A percentile compares a stretch with the other conserved stretches of the same genome.
These are phyloP conservation scores for Zhengitettix transpicula DNA, from an alignment of 2,888 invertebrate species.

Conservation along the genomic window DNA sequence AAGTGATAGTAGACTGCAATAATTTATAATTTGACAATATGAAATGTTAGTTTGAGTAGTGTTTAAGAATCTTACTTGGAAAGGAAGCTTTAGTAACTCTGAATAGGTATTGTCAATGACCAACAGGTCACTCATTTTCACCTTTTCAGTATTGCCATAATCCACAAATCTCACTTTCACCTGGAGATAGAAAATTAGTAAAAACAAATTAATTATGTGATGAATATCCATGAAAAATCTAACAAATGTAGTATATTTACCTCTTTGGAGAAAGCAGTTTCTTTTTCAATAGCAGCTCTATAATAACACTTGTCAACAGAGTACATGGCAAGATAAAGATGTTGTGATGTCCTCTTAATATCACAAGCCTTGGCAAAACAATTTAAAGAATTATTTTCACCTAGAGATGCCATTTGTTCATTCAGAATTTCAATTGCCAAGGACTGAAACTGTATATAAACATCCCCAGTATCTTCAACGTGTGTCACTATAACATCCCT, in stretches of 20 bases:
- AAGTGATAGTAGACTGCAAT: no score
- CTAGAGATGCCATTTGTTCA: conserved; percentile 19
- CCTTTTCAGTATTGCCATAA: conserved; percentile 30
- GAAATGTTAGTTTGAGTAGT: no score
- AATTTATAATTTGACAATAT: no score
- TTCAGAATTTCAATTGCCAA: conserved; percentile 21
- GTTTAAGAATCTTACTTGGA: no score
- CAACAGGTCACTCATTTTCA: conserved; percentile 17
- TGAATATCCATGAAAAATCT: not conserved
- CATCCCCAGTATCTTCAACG: conserved; percentile 25
- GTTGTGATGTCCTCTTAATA: conserved; percentile 18
- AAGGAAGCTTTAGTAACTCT: no score
- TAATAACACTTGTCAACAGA: conserved; percentile 26
- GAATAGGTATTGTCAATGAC: conserved; percentile 22
- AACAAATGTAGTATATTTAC: not conserved
- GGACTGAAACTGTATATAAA: conserved; percentile 27
- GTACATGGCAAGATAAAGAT: conserved; percentile 32
- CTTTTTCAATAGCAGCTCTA: conserved; percentile 29
- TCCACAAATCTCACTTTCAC: conserved; percentile 37
- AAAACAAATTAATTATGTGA: not conserved
- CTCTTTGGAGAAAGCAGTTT: conserved; percentile 22
- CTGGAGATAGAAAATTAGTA: conserved; percentile 12
- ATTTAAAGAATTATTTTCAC: conserved; percentile 11
- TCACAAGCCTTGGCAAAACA: conserved; percentile 12
- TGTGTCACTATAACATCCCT: conserved; percentile 26